Conservation (phyloP, 2,113 vertebrate species). For the Daubentonia madagascariensis region DNA sequence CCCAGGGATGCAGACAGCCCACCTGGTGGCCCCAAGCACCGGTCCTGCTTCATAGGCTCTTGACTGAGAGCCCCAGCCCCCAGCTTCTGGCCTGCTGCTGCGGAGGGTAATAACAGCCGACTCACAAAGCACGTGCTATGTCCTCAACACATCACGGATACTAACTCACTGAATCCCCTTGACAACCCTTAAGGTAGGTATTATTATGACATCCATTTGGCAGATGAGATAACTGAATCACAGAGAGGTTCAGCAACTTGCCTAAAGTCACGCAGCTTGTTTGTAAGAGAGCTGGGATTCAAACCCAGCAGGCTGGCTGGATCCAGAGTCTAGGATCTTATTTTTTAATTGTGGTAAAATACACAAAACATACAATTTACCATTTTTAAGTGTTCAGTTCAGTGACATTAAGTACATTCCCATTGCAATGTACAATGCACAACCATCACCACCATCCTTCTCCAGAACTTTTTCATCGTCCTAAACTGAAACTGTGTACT, state of each 20-base stretch:
- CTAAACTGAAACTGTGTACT: background rate
- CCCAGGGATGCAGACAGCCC: background rate
- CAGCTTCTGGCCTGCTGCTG: background rate
- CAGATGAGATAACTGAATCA: background rate
- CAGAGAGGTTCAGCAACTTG: background rate
- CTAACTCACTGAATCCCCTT: background rate
- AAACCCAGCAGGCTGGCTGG: background rate
- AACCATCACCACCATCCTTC: background rate
- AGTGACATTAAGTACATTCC: background rate
- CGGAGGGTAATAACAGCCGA: background rate
- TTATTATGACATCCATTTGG: background rate
- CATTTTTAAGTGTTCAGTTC: background rate
- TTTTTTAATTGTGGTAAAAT: background rate
- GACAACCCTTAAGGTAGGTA: background rate
- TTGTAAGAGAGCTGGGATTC: background rate
- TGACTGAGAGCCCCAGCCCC: background rate
- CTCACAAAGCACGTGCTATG: background rate
- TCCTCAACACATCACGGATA: background rate
- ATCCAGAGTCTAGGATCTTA: background rate
- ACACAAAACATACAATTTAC: background rate
- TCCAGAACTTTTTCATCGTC: background rate
- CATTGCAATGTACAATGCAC: too few species aligned
- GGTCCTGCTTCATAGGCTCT: background rate
- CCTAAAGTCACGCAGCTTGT: background rate
- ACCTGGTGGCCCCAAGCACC: rapidly evolving